A percentile compares a stretch with the other conserved stretches of the same genome.
Conservation (phyloP, 2,888 invertebrate species). For the Drosophila buzzatii region DNA sequence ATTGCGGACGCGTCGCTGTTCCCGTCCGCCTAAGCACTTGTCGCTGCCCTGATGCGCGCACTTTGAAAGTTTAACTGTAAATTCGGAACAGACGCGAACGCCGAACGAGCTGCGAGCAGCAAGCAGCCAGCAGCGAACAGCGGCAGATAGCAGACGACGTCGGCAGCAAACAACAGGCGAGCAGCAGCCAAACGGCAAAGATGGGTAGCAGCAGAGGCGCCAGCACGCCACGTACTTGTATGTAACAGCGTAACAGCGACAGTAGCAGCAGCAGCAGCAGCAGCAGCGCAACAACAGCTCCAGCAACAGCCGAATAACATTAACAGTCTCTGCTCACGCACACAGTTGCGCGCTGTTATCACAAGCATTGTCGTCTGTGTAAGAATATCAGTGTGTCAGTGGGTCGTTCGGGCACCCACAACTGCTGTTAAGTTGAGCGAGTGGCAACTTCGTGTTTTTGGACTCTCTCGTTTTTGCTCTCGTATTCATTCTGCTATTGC, state of each 20-base stretch:
- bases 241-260: constrained; percentile 39
- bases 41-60: constrained; percentile 71
- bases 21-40: constrained; percentile 70
- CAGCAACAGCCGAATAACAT: constrained; percentile 20
- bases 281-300: constrained; percentile 2
- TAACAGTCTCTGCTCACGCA: constrained; percentile 57
- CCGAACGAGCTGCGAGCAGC: constrained; percentile 38
- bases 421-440: constrained; percentile 44
- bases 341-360: constrained; percentile 63
- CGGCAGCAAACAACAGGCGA: constrained; percentile 37
- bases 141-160: constrained; percentile 23
- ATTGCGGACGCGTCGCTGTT: constrained; percentile 59
- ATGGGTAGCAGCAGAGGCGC: constrained; percentile 48
- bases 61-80: constrained; percentile 77
- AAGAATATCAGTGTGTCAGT: constrained; percentile 74
- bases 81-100: constrained; percentile 56
- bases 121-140: constrained; percentile 20
- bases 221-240: constrained; percentile 59
- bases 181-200: constrained; percentile 47
- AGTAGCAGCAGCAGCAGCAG: constrained; percentile 17
- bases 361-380: constrained; percentile 37
- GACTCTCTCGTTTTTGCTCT: constrained; percentile 30
- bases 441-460: constrained; percentile 36
- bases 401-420: constrained; percentile 60
- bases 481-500: constrained; percentile 36